Evolutionary conservation across 2,113 vertebrate genomes (phyloP), one percentile per base, ranked within the genome.

Genomic region (Leptosomus discolor): DNA sequence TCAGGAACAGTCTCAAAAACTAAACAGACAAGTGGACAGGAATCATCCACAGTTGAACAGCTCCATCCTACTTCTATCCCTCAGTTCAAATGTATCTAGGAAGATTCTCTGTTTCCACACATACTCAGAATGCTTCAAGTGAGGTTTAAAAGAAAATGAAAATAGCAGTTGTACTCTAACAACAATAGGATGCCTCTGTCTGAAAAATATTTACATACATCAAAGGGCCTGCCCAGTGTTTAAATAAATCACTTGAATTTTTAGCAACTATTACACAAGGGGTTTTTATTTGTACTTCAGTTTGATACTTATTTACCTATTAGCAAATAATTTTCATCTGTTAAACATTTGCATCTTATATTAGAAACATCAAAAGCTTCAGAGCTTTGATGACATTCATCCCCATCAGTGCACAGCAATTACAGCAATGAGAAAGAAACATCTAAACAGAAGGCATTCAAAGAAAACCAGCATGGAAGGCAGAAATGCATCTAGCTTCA

Each of bases 261-360:
- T 93, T 86, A 97, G 61, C 22, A 77, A 85, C 53, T 88, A 34
- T 85, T 97, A 93, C 51, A 79, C n/a, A 83, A 94, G 45, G 8
- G 4, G 6, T n/a, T 71, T 85, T 94, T 76, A 92, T 50, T 94
- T 95, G 67, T 58, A 80, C 43, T 92, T 94, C 58, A 94, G 60
- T 97, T 97, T 97, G 87, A 90, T 95, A 88, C 84, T 90, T 90
- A 85, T 92, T 96, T 95, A 80, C 83, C 79, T 94, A 92, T 95
- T 96, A 94, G 77, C 77, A 93, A 95, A 95, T 97, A 88, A 71
- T 86, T 96, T 97, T 97, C 90, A 95, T 95, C 94, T 98, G 94
- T 68, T 88, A 36, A 92, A 77, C 69, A 89, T 87, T 92, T 94
- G 90, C 68, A 82, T 96, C 93, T 61, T 90, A 81, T 64, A 83